Evolutionary conservation across 2,797 vertebrate genomes (phyloP).

Genomic region (Tragopan temminckii): DNA sequence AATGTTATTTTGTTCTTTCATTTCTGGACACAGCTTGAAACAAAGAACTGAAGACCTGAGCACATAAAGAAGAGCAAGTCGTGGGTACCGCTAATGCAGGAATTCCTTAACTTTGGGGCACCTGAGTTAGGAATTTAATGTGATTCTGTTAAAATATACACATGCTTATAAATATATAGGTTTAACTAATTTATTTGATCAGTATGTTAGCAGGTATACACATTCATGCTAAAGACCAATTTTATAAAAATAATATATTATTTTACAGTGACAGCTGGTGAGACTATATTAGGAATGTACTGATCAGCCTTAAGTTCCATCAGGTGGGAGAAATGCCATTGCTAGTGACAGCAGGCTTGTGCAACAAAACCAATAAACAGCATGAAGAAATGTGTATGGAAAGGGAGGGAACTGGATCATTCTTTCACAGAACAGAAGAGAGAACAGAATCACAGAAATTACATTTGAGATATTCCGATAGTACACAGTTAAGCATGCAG

Average conservation of each 20-base stretch:
- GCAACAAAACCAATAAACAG: background rate
- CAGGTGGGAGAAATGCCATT: background rate
- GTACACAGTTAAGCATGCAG: background rate
- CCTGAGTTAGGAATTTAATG: background rate
- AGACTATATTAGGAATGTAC: background rate
- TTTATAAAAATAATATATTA: background rate
- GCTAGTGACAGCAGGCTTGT: background rate
- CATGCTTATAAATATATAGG: background rate
- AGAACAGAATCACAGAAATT: background rate
- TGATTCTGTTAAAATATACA: background rate
- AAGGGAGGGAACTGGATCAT: background rate
- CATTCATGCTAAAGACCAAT: background rate
- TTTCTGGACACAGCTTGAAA: background rate
- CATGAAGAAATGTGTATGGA: background rate
- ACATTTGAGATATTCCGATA: background rate
- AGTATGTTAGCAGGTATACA: background rate
- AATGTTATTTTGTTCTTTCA: background rate
- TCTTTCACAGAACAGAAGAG: background rate
- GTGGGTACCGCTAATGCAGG: background rate
- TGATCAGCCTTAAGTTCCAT: background rate
- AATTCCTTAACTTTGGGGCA: fast-evolving
- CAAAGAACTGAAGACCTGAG: background rate
- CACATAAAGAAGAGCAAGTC: background rate
- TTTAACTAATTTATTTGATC: background rate
- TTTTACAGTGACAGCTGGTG: background rate